These are phyloP conservation scores for Agelaius tricolor DNA, from an alignment of 2,113 vertebrate genomes.

Conservation along the genomic window DNA sequence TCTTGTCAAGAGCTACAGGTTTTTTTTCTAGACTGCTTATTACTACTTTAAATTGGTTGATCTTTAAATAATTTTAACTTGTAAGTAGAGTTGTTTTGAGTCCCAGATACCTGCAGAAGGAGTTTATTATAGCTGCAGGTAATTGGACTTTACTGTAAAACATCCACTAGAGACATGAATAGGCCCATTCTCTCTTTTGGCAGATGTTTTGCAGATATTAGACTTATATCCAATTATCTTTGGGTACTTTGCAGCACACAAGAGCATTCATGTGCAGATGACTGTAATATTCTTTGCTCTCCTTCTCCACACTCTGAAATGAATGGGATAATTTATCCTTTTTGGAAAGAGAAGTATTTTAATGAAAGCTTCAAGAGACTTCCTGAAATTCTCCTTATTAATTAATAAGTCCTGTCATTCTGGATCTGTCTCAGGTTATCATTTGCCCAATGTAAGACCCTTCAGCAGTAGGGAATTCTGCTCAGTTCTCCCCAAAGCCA, in stretches of 20 bases:
- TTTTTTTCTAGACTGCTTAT: not conserved
- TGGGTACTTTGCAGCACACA: not conserved
- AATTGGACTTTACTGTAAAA: not conserved
- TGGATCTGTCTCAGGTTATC: not conserved
- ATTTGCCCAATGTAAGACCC: fast-evolving
- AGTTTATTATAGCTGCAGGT: not conserved
- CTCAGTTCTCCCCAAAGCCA: not conserved
- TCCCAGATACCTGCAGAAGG: not conserved
- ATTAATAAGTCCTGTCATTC: not conserved
- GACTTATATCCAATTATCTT: not conserved
- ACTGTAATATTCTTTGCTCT: not conserved
- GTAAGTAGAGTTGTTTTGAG: not conserved
- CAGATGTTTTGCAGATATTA: not conserved
- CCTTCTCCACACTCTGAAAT: not conserved
- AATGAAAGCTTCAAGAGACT: not conserved
- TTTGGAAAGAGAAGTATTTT: not conserved
- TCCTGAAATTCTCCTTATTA: not conserved
- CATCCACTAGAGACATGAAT: not conserved
- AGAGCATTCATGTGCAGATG: not conserved
- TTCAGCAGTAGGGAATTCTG: not conserved
- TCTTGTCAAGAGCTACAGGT: not conserved
- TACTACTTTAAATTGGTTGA: not conserved
- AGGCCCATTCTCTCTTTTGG: not conserved
- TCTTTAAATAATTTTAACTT: constrained; percentile 8
- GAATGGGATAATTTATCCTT: not conserved